Conservation (phyloP, 2,888 invertebrate species). For the Parascotia fuliginaria region DNA sequence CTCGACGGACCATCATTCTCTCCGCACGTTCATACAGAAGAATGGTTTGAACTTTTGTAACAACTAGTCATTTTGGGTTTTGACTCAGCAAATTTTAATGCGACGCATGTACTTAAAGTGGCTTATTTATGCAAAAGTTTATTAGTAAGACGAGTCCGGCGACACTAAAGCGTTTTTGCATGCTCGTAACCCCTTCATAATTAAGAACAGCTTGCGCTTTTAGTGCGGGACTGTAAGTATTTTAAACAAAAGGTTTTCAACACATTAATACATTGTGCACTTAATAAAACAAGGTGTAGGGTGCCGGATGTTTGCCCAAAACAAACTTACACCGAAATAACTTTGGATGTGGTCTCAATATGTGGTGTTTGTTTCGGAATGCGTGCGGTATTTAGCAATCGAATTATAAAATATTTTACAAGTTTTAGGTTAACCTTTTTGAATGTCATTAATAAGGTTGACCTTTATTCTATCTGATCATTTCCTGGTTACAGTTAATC, state of each 20-base stretch:
- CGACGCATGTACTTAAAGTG: background rate
- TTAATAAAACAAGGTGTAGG: constrained; percentile 62
- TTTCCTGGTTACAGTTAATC: too few species aligned
- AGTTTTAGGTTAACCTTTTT: background rate
- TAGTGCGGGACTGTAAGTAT: constrained; percentile 22
- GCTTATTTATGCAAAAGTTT: constrained; percentile 26
- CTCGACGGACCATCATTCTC: too few species aligned
- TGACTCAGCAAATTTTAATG: constrained; percentile 9
- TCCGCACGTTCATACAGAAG: too few species aligned
- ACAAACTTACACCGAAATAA: constrained; percentile 66
- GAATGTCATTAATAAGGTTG: too few species aligned
- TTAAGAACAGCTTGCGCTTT: constrained; percentile 27
- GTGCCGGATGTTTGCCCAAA: constrained; percentile 71
- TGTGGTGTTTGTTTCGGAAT: constrained; percentile 57
- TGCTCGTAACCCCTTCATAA: constrained; percentile 35
- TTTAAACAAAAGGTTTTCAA: constrained; percentile 46
- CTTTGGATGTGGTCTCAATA: constrained; percentile 59
- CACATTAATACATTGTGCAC: constrained; percentile 60
- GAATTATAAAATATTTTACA: constrained; percentile 37
- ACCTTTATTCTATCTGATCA: too few species aligned
- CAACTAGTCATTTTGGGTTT: background rate
- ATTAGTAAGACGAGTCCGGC: constrained; percentile 18
- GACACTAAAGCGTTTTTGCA: constrained; percentile 25
- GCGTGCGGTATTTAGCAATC: constrained; percentile 40
- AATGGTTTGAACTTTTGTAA: background rate